These are phyloP conservation scores for Condylostylus longicornis DNA, from an alignment of 1,140 invertebrate genomes.

Conservation along the genomic window DNA sequence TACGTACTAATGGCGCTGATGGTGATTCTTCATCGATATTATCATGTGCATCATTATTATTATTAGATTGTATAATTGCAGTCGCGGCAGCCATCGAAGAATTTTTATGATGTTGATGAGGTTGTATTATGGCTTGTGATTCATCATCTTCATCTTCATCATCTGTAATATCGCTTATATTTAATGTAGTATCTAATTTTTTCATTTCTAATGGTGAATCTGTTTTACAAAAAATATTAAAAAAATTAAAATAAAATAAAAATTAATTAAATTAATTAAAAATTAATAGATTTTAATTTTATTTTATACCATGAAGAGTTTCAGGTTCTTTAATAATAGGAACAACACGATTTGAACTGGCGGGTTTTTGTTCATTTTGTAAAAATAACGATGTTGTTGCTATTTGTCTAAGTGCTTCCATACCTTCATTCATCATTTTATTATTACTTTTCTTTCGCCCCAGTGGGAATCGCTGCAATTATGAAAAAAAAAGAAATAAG, in stretches of 20 bases:
- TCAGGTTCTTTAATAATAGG: slow-evolving; percentile 30
- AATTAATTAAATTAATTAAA: neutral
- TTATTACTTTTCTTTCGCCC: slow-evolving; percentile 28
- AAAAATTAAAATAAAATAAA: neutral
- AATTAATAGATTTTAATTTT: neutral
- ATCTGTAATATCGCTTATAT: slow-evolving; percentile 25
- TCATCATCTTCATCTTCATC: slow-evolving; percentile 14
- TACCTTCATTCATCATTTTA: slow-evolving; percentile 31
- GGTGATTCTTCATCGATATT: neutral
- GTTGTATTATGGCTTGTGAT: neutral
- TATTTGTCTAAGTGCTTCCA: slow-evolving; percentile 31
- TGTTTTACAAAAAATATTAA: neutral
- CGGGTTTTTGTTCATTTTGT: slow-evolving; percentile 29
- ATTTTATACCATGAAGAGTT: slow-evolving; percentile 12
- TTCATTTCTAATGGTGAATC: slow-evolving; percentile 27
- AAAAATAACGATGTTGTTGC: slow-evolving; percentile 31
- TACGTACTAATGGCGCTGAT: slow-evolving; percentile 1
- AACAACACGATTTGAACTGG: slow-evolving; percentile 22
- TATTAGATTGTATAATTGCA: slow-evolving; percentile 25
- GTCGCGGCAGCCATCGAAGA: slow-evolving; percentile 13
- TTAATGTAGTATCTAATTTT: slow-evolving; percentile 24
- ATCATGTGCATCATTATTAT: slow-evolving; percentile 2
- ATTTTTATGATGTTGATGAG: slow-evolving; percentile 3
- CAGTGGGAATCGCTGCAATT: slow-evolving; percentile 21
- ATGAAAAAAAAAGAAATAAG: neutral